Conservation (phyloP, 1,140 invertebrate genomes). For the Drosophila pruinosa region DNA sequence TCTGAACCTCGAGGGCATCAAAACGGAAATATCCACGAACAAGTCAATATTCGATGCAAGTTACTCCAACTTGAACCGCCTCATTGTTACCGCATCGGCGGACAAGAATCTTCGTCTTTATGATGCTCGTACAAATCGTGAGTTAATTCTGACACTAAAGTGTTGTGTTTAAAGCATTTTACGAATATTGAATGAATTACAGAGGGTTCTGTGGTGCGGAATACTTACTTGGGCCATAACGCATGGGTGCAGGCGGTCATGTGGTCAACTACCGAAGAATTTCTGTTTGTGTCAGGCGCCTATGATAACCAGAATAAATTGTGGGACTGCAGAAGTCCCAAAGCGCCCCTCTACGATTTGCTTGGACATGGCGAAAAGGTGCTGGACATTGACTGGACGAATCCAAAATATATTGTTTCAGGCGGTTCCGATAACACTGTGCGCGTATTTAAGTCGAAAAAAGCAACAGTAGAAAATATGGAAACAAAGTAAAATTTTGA, state of each 20-base stretch:
- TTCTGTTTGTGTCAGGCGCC: constrained; percentile 96
- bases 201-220: constrained; percentile 94
- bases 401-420: constrained; percentile 92
- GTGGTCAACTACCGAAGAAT: constrained; percentile 94
- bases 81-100: constrained; percentile 93
- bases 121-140: constrained; percentile 94
- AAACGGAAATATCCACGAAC: constrained; percentile 92
- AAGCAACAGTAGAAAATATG: constrained; percentile 53
- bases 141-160: too few species aligned
- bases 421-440: constrained; percentile 97
- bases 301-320: constrained; percentile 96
- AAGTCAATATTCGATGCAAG: constrained; percentile 95
- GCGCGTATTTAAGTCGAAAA: constrained; percentile 92
- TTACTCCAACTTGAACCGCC: constrained; percentile 90
- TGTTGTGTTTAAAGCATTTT: too few species aligned
- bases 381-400: constrained; percentile 96
- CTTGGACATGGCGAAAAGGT: constrained; percentile 97
- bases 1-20: constrained; percentile 91
- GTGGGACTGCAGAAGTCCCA: constrained; percentile 97
- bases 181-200: too few species aligned
- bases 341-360: constrained; percentile 96
- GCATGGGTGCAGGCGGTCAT: constrained; percentile 95
- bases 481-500: constrained; percentile 49
- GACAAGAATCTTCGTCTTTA: constrained; percentile 95
- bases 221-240: constrained; percentile 94